Percentiles rank a stretch among this genome's conserved stretches.
Evolutionary conservation across 2,888 invertebrate species (phyloP).

Genomic region (Shargacucullia verbasci): DNA sequence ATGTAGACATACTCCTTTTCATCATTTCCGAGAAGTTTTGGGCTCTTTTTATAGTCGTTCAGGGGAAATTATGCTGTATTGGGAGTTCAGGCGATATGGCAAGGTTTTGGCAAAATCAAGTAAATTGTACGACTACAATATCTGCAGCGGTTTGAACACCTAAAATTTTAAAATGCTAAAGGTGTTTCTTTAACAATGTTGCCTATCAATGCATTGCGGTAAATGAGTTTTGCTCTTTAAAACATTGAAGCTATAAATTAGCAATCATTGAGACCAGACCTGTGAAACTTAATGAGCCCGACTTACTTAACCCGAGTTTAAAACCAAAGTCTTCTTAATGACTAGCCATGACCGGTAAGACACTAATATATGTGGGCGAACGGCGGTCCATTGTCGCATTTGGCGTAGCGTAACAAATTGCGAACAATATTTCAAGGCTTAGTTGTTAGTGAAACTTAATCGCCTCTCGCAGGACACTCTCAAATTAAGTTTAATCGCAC

Average conservation of each 20-base stretch:
- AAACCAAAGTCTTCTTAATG: slow-evolving; percentile 37
- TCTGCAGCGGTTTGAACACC: slow-evolving; percentile 15
- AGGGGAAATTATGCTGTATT: slow-evolving; percentile 76
- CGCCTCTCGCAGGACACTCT: slow-evolving; percentile 76
- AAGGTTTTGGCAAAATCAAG: slow-evolving; percentile 61
- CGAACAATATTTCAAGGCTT: slow-evolving; percentile 61
- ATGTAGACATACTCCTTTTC: slow-evolving; percentile 84
- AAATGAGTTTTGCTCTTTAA: slow-evolving; percentile 10
- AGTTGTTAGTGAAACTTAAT: slow-evolving; percentile 75
- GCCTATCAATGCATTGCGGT: slow-evolving; percentile 13
- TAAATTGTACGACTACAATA: slow-evolving; percentile 60
- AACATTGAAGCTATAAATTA: slow-evolving; percentile 22
- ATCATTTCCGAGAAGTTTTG: slow-evolving; percentile 79
- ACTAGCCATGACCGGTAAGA: slow-evolving; percentile 34
- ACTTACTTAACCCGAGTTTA: slow-evolving; percentile 17
- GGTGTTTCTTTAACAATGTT: slow-evolving; percentile 14
- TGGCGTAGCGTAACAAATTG: slow-evolving; percentile 56
- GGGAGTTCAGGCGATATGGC: slow-evolving; percentile 62
- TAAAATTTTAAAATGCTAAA: slow-evolving; percentile 23
- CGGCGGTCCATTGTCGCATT: slow-evolving; percentile 40
- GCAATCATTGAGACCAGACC: background rate
- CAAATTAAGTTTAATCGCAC: slow-evolving; percentile 87
- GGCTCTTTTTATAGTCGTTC: slow-evolving; percentile 78
- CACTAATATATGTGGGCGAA: slow-evolving; percentile 38
- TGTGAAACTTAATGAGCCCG: slow-evolving; percentile 6